Evolutionary conservation across 2,113 vertebrate genomes (phyloP), one percentile per base, ranked within the genome.

Genomic region (Carettochelys insculpta): DNA sequence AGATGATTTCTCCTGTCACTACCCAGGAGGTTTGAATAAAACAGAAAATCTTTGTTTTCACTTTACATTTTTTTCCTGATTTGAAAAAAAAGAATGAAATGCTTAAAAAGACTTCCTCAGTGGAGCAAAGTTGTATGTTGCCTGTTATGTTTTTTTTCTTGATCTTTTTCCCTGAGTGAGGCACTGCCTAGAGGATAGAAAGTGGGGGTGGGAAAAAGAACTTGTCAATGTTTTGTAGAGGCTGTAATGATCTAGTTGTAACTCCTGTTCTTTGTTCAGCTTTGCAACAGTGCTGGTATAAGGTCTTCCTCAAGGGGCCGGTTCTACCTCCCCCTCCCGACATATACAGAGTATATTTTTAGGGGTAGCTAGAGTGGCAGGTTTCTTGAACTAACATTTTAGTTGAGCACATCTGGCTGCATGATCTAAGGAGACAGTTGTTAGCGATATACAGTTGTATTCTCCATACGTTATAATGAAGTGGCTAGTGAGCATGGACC

Each of bases 251-350:
- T 13, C 25, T 16, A 24, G 34, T 17, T 65, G 58, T 6, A 1
- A 10, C 16, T 1, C 0, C 43, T 11, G 10, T 2, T 50, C 50
- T 34, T 71, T 11, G 1, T 27, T 45, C 8, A 3, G 0, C 11
- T 84, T 56, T 17, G 29, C 8, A 2, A 45, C 58, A 0, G 4
- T 47, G 51, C 54, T 11, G 0, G 8, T 1, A 22, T 0, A 20
- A 34, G 3, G 4, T 14, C 65, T 22, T 24, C 50, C 3, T 1
- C 2, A 1, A 11, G 48, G n/a, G 0, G 1, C 3, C 5, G 2
- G 10, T 34, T 25, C 81, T 22, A 29, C 52, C 27, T n/a, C 50
- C 2, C 16, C 14, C 48, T 14, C 27, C 1, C 0, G 41, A 5
- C 29, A 34, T 47, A 25, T 43, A 13, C 52, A 19, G 45, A n/a